A percentile compares a stretch with the other conserved stretches of the same genome.
Conservation (phyloP, 2,113 vertebrate genomes). For the Sander lucioperca region DNA sequence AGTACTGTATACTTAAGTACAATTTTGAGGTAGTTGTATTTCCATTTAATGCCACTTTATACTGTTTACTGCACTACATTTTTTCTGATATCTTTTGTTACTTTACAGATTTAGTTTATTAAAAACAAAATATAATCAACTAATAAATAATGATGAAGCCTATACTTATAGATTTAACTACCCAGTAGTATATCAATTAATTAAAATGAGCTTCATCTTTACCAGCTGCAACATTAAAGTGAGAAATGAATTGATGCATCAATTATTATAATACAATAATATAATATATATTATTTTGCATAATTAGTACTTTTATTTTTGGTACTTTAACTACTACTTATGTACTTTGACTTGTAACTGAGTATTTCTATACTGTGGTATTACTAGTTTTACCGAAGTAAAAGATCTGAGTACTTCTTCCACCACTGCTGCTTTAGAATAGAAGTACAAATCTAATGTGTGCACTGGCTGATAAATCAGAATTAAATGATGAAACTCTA, state of each 20-base stretch:
- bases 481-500: too few relatives aligned
- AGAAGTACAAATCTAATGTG: too few relatives aligned
- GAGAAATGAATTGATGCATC: background rate
- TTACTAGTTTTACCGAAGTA: background rate
- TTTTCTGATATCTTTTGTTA: too few relatives aligned
- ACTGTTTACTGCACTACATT: too few relatives aligned
- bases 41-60: background rate
- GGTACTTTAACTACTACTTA: background rate
- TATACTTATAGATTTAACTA: too few relatives aligned
- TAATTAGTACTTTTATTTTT: background rate
- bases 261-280: background rate
- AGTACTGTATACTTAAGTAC: background rate
- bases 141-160: too few relatives aligned
- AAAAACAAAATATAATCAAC: too few relatives aligned
- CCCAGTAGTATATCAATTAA: too few relatives aligned
- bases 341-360: background rate
- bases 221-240: background rate
- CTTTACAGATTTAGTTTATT: background rate
- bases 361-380: background rate
- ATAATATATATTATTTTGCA: background rate
- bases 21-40: background rate
- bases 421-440: background rate
- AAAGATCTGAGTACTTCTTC: background rate
- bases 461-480: too few relatives aligned
- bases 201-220: too few relatives aligned